Conservation (phyloP, 2,888 invertebrate genomes). For the Acanthoscelides obtectus region DNA sequence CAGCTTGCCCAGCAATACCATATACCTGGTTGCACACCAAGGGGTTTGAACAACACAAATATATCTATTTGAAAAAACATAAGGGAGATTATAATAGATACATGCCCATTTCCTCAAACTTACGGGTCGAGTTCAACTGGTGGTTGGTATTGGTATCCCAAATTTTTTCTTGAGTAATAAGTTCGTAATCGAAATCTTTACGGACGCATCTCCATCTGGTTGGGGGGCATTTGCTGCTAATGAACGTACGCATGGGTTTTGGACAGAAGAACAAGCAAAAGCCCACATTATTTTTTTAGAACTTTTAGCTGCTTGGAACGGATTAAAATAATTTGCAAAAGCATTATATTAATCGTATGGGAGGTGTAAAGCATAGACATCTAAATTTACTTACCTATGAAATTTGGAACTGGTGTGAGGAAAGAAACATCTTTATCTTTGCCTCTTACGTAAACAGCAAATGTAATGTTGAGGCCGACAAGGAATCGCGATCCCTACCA, state of each 20-base stretch:
- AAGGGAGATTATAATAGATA: slow-evolving; percentile 10
- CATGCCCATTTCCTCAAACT: slow-evolving; percentile 6
- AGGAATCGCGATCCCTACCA: slow-evolving; percentile 6
- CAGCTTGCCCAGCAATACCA: slow-evolving; percentile 23
- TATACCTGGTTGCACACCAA: slow-evolving; percentile 22
- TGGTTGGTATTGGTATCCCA: slow-evolving; percentile 3
- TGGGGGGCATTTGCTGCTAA: slow-evolving; percentile 12
- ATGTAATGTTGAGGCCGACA: slow-evolving; percentile 10
- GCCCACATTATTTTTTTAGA: slow-evolving; percentile 17
- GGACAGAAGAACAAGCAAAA: slow-evolving; percentile 8
- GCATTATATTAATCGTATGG: slow-evolving; percentile 17
- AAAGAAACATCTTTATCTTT: slow-evolving; percentile 10
- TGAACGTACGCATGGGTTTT: slow-evolving; percentile 10
- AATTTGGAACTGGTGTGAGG: slow-evolving; percentile 18
- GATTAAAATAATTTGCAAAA: slow-evolving; percentile 15
- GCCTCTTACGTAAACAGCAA: too few species aligned
- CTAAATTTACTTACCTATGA: slow-evolving; percentile 1
- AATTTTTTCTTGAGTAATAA: background rate
- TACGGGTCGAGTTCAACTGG: slow-evolving; percentile 18
- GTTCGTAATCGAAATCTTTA: slow-evolving; percentile 13
- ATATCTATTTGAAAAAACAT: slow-evolving; percentile 9
- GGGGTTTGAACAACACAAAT: slow-evolving; percentile 16
- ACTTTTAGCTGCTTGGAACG: slow-evolving; percentile 12
- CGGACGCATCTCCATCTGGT: slow-evolving; percentile 12
- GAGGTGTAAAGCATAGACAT: too few species aligned